These are phyloP conservation scores for Strongylocentrotus purpuratus DNA, from an alignment of 35 echinoderm and acorn worm species.

Conservation along the genomic window DNA sequence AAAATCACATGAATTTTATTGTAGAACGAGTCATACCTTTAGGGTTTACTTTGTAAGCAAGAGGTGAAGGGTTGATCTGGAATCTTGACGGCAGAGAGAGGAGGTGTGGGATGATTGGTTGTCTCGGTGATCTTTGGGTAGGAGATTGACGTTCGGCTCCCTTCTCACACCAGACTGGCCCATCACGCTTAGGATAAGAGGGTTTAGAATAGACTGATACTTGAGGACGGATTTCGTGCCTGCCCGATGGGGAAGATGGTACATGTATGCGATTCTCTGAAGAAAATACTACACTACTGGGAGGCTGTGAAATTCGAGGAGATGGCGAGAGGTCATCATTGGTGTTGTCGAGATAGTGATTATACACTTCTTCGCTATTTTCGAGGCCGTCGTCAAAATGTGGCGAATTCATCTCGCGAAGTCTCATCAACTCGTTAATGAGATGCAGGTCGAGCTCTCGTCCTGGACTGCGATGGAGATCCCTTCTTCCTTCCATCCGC, in stretches of 20 bases:
- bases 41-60: background rate
- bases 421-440: background rate
- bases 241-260: background rate
- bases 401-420: background rate
- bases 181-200: background rate
- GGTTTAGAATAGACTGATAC: too few relatives aligned
- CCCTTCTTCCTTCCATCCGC: background rate
- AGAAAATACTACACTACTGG: background rate
- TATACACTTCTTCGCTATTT: background rate
- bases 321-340: background rate
- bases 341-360: background rate
- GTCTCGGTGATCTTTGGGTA: background rate
- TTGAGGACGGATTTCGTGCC: background rate
- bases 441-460: background rate
- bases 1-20: background rate
- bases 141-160: background rate
- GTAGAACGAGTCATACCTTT: too few relatives aligned
- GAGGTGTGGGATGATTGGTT: background rate
- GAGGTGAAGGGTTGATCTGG: background rate
- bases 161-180: background rate
- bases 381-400: background rate
- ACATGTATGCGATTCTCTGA: background rate
- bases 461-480: background rate
- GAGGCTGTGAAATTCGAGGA: background rate
- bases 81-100: background rate